These are phyloP conservation scores for Sciurus niger DNA, from an alignment of 2,113 vertebrate species.

Conservation along the genomic window DNA sequence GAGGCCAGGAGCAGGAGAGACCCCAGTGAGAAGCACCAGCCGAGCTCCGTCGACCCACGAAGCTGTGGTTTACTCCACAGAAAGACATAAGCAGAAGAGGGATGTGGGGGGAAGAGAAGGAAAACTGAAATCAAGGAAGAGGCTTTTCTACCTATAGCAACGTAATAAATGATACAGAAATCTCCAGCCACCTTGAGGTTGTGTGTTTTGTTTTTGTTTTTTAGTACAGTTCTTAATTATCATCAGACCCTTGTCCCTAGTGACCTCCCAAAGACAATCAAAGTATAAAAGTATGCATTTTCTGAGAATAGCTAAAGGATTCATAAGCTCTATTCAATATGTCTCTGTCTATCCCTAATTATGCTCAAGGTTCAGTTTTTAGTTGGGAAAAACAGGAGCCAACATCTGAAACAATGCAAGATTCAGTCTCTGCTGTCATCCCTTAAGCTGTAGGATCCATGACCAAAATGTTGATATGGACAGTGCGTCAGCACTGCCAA, in stretches of 20 bases:
- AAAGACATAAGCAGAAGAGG: not conserved
- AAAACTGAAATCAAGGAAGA: not conserved
- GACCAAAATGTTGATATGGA: not conserved
- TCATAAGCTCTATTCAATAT: not conserved
- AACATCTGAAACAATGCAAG: not conserved
- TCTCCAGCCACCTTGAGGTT: not conserved
- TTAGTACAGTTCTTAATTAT: not conserved
- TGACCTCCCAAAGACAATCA: constrained; percentile 18
- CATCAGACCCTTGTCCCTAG: not conserved
- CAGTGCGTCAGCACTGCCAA: not conserved
- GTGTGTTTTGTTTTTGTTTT: not conserved
- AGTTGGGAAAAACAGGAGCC: not conserved
- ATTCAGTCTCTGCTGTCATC: not conserved
- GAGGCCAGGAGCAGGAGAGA: not conserved
- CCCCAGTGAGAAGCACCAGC: not conserved
- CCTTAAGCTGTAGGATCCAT: not conserved
- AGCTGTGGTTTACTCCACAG: not conserved
- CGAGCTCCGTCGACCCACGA: not conserved
- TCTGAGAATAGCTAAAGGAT: not conserved
- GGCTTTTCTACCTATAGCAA: not conserved
- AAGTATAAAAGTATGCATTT: not conserved
- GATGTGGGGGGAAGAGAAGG: not conserved
- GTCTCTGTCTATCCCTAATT: not conserved
- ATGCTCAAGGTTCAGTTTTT: constrained; percentile 30
- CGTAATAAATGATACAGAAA: not conserved